Conservation (phyloP, 1,140 invertebrate species). For the Pararge aegeria region DNA sequence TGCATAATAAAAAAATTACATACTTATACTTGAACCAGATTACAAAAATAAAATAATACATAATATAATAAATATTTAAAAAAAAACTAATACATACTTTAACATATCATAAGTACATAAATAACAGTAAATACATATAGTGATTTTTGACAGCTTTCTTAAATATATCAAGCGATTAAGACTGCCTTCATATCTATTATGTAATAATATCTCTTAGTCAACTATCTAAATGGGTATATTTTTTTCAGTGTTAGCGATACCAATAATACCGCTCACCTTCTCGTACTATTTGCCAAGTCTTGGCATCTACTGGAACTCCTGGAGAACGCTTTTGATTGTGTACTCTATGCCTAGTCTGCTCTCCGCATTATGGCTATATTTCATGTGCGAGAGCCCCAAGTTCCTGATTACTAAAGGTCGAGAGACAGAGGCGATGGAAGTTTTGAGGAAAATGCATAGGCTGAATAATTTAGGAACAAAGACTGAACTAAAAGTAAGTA, state of each 20-base stretch:
- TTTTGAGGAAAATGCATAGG: constrained; percentile 46
- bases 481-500: constrained; percentile 41
- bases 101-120: no score
- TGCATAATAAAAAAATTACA: no score
- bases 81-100: no score
- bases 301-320: constrained; percentile 61
- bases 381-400: constrained; percentile 61
- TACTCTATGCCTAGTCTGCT: constrained; percentile 47
- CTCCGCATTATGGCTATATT: constrained; percentile 33
- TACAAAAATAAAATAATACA: no score
- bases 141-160: no score
- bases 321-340: constrained; percentile 48
- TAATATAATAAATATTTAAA: no score
- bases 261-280: constrained; percentile 52
- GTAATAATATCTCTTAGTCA: no score
- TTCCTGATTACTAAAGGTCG: constrained; percentile 43
- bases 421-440: constrained; percentile 37
- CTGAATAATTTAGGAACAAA: constrained; percentile 34
- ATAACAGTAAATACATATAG: no score
- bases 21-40: no score
- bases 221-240: no score
- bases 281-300: constrained; percentile 45
- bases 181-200: no score
- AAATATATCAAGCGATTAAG: no score
- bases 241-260: constrained; percentile 56